phyloP scores from a whole-genome alignment of 2,888 invertebrate species.

The Serripes groenlandicus region DNA sequence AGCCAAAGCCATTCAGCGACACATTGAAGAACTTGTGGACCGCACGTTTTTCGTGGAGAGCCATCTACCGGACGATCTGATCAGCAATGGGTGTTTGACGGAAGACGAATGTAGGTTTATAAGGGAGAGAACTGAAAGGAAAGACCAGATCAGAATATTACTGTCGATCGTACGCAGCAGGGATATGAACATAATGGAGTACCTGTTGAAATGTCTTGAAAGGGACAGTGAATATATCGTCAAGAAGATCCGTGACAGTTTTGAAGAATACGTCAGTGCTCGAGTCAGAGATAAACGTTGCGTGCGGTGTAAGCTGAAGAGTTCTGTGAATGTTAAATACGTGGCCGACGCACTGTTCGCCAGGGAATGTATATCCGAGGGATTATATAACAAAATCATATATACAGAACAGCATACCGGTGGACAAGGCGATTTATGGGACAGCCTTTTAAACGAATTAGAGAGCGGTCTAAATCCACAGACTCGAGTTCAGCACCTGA shows the following conservation, averaged over 20 bases:
- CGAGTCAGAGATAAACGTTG: constrained; percentile 3
- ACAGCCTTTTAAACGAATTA: neutral
- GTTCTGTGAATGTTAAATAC: neutral
- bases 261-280: neutral
- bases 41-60: neutral
- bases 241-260: neutral
- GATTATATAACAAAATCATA: neutral
- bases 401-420: neutral
- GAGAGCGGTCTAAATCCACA: neutral
- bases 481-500: neutral
- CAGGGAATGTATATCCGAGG: neutral
- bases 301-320: neutral
- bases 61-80: neutral
- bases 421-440: neutral
- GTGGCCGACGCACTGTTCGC: constrained; percentile 4
- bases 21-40: neutral
- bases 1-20: neutral
- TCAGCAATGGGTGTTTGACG: constrained; percentile 6
- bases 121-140: constrained; percentile 4
- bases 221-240: neutral
- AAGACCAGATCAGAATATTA: constrained; percentile 3
- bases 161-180: neutral
- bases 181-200: neutral
- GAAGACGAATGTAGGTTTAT: constrained; percentile 10
- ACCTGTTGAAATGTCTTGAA: neutral